Base-by-base conservation (phyloP, 2,888 invertebrate genomes). In the Zootermopsis nevadensis region DNA sequence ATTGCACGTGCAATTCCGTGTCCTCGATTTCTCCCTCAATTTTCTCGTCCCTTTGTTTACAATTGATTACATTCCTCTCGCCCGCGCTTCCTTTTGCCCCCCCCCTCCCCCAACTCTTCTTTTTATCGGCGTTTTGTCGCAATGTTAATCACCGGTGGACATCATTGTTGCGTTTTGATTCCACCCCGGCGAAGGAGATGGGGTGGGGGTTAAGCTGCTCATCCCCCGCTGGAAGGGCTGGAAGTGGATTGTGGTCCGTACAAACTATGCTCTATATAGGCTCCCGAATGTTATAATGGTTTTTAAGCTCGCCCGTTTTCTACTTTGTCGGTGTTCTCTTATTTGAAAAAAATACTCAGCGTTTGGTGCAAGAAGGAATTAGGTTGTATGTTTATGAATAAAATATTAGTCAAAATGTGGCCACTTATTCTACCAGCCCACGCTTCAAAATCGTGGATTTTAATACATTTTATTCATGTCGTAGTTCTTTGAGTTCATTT, bases 251-350 rank as follows among this genome's bases (percentile, higher is more conserved):
- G 83, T 66, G 83, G 83, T 79, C 27, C 66, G 83, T 67, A 77
- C 69, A 79, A 83, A 83, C 77, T 83, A 83, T 83, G 83, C 79
- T 67, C 48, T 69, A 79, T 69, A 53, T 77, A 42, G 30, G 53
- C 79, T 30, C 67, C 72, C 30, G 69, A 38, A 38, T 74, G 74
- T 74, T 74, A 74, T 79, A 79, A 80, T 84, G 84, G 79, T 84
- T 84, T 83, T 83, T 83, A 77, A 83, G 83, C 81, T 84, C 80
- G 74, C 60, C 80, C 80, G 82, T 82, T 66, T 80, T 53, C 84
- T 82, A 84, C 84, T 82, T 84, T 84, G 84, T 84, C 79, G 83
- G 83, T 81, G 74, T 74, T 81, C 74, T 74, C 74, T 81, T 81
- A 53, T 80, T 80, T 33, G 66, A 67, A 80, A 80, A 80, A 80